Percentiles rank a stretch among this genome's conserved stretches.
These are phyloP conservation scores for Chrosomus eos DNA, from an alignment of 2,797 vertebrate species.

Conservation along the genomic window DNA sequence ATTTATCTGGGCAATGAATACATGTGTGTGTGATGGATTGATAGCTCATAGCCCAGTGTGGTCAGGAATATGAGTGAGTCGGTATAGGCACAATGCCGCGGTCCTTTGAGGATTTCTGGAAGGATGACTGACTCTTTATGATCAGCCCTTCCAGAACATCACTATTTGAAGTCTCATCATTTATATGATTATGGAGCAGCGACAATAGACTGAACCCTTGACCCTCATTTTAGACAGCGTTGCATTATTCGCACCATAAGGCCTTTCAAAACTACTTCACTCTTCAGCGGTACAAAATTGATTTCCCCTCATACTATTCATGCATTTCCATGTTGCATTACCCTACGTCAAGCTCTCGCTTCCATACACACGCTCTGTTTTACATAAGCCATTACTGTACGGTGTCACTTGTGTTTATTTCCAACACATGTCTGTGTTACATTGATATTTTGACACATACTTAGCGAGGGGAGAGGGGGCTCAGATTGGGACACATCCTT, in stretches of 20 bases:
- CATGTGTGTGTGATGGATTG: constrained; percentile 17
- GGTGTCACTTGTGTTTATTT: constrained; percentile 64
- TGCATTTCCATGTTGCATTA: constrained; percentile 54
- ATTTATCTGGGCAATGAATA: not conserved
- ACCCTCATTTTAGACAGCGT: constrained; percentile 63
- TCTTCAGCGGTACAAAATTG: constrained; percentile 56
- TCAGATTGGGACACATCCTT: constrained; percentile 53
- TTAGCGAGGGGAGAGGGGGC: constrained; percentile 68
- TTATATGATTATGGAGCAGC: constrained; percentile 57
- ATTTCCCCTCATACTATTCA: constrained; percentile 56
- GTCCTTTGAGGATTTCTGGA: constrained; percentile 52
- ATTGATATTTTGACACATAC: constrained; percentile 81
- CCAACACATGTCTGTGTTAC: constrained; percentile 67
- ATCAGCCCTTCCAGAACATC: constrained; percentile 49
- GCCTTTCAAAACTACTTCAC: constrained; percentile 57
- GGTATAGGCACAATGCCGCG: constrained; percentile 33
- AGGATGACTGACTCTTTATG: constrained; percentile 56
- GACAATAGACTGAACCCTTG: constrained; percentile 59
- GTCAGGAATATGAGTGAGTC: constrained; percentile 36
- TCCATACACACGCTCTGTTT: constrained; percentile 58
- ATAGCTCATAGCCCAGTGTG: constrained; percentile 16
- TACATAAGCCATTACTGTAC: constrained; percentile 62
- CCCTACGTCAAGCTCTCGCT: constrained; percentile 55
- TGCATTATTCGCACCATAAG: constrained; percentile 63
- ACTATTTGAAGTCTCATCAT: constrained; percentile 59